These are phyloP conservation scores for Rhabditophanes sp. DNA, from an alignment of 2,888 invertebrate species.

Conservation along the genomic window DNA sequence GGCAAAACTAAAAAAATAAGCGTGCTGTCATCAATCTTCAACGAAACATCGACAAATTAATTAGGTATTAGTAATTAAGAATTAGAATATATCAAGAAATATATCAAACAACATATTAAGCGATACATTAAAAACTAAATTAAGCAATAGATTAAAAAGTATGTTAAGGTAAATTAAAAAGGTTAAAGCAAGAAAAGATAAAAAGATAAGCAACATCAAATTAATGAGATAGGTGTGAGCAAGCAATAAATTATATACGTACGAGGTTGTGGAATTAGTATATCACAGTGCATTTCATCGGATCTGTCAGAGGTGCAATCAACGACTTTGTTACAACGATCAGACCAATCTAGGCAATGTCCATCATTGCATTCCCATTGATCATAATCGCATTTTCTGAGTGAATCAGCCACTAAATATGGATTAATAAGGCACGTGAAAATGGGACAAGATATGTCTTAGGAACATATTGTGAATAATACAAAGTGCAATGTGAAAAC, in stretches of 20 bases:
- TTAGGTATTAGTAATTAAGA: no score
- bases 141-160: slow-evolving; percentile 1
- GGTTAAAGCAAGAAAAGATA: slow-evolving; percentile 2
- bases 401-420: slow-evolving; percentile 4
- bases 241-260: no score
- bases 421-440: no score
- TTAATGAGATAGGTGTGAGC: no score
- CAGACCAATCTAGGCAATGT: slow-evolving; percentile 8
- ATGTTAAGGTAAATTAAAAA: slow-evolving; percentile 1
- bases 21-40: no score
- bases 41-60: no score
- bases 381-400: slow-evolving; percentile 7
- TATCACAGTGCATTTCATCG: slow-evolving; percentile 23
- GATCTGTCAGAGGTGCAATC: slow-evolving; percentile 17
- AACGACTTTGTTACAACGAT: slow-evolving; percentile 11
- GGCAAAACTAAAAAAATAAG: no score
- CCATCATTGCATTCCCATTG: slow-evolving; percentile 15
- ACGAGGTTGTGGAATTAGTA: no score
- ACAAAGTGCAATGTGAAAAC: slow-evolving; percentile 2
- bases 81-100: no score
- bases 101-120: no score
- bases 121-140: slow-evolving; percentile 1
- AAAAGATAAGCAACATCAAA: slow-evolving; percentile 1
- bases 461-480: no score
- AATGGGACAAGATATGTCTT: no score